Evolutionary conservation across 2,888 invertebrate species (phyloP).

Genomic region (Stegophylla sp.): DNA sequence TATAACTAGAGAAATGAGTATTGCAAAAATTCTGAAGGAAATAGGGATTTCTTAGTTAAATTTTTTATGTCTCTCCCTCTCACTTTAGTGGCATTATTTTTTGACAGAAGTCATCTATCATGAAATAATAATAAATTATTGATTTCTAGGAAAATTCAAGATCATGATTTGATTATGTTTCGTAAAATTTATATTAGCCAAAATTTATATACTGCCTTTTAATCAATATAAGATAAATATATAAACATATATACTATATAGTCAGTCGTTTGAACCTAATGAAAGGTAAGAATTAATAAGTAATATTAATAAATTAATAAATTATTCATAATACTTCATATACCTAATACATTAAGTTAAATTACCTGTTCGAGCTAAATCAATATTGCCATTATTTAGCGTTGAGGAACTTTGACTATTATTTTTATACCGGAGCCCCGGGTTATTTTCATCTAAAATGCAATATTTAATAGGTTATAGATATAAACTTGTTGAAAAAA

Average conservation of each 20-base stretch:
- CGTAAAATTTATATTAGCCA: no score
- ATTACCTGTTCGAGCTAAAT: slow-evolving; percentile 54
- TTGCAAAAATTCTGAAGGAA: no score
- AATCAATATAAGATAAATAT: slow-evolving; percentile 14
- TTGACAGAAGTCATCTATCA: no score
- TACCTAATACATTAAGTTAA: background rate
- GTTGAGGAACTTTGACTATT: slow-evolving; percentile 56
- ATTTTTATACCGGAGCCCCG: slow-evolving; percentile 53
- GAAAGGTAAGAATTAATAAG: background rate
- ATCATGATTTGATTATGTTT: no score
- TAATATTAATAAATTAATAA: slow-evolving; percentile 6
- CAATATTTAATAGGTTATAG: background rate
- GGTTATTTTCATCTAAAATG: slow-evolving; percentile 50
- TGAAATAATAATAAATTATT: no score
- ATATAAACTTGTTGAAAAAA: background rate
- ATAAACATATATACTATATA: background rate
- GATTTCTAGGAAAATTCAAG: no score
- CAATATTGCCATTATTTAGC: slow-evolving; percentile 56
- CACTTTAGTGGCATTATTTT: no score
- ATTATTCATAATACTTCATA: background rate
- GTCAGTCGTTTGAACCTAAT: no score
- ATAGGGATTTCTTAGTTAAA: no score
- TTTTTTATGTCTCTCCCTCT: no score
- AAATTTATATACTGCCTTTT: no score
- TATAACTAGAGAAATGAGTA: no score